These are phyloP conservation scores for Ectemnius continuus DNA, from an alignment of 2,888 invertebrate genomes.

Conservation along the genomic window DNA sequence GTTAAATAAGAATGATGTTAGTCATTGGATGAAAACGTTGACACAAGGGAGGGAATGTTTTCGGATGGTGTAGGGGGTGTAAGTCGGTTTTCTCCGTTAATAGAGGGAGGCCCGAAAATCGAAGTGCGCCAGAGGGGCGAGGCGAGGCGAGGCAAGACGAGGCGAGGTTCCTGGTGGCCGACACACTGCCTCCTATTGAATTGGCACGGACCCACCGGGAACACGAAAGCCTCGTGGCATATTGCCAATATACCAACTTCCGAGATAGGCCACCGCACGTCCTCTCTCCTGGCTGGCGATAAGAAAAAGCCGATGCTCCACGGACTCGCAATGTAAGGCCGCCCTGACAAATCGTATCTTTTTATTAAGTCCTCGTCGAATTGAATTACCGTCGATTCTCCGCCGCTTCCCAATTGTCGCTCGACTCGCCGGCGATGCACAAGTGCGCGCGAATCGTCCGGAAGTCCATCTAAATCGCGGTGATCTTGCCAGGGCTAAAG, in stretches of 20 bases:
- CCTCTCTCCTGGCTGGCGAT: neutral
- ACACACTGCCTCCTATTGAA: slow-evolving; percentile 29
- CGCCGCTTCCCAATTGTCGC: neutral
- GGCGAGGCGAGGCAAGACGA: no score
- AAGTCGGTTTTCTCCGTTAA: neutral
- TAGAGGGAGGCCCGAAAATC: slow-evolving; percentile 13
- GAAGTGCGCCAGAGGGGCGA: slow-evolving; percentile 8
- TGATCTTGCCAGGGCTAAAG: no score
- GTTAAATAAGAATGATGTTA: no score
- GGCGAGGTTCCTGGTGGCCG: neutral
- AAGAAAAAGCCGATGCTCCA: slow-evolving; percentile 16
- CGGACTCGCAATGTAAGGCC: slow-evolving; percentile 18
- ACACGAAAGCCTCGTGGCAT: slow-evolving; percentile 34
- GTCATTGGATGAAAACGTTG: neutral
- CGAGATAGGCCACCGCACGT: slow-evolving; percentile 26
- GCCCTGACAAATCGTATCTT: slow-evolving; percentile 3
- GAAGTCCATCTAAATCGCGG: no score
- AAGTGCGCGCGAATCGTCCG: no score
- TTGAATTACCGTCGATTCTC: neutral
- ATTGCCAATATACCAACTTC: slow-evolving; percentile 40
- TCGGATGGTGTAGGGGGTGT: neutral
- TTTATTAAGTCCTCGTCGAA: slow-evolving; percentile 8
- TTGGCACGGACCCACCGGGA: slow-evolving; percentile 16
- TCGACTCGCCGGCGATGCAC: no score
- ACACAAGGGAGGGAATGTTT: neutral